phyloP scores from a whole-genome alignment of 2,113 vertebrate species.

The Podarcis muralis region DNA sequence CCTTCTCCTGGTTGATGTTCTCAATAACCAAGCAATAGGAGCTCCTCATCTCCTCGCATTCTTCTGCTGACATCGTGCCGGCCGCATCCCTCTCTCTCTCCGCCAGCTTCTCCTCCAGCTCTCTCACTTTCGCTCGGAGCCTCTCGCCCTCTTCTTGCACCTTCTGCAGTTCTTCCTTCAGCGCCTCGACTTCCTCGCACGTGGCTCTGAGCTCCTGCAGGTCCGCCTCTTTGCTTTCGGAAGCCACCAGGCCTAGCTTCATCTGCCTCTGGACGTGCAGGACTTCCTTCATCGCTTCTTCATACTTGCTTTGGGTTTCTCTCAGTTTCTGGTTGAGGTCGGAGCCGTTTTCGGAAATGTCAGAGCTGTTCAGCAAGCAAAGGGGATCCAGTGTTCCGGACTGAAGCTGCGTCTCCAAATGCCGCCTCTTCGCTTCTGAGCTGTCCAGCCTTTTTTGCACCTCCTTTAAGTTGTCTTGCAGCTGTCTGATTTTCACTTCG shows the following conservation, averaged over 20 bases:
- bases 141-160: conserved; percentile 76
- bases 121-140: conserved; percentile 76
- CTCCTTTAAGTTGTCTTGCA: conserved; percentile 81
- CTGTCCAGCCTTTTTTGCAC: conserved; percentile 80
- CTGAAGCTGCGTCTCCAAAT: conserved; percentile 78
- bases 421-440: conserved; percentile 79
- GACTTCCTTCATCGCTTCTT: conserved; percentile 82
- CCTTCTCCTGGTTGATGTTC: conserved; percentile 83
- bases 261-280: conserved; percentile 76
- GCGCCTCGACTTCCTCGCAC: conserved; percentile 77
- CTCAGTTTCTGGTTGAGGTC: conserved; percentile 83
- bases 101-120: conserved; percentile 81
- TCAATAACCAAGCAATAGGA: conserved; percentile 80
- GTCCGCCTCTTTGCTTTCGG: conserved; percentile 66
- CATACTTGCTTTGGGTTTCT: conserved; percentile 82
- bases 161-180: conserved; percentile 80
- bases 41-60: conserved; percentile 79
- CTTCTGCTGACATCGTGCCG: conserved; percentile 69
- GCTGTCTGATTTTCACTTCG: conserved; percentile 75
- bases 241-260: conserved; percentile 62
- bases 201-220: conserved; percentile 59
- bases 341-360: conserved; percentile 82
- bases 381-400: conserved; percentile 56
- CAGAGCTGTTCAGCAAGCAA: conserved; percentile 62
- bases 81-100: conserved; percentile 64